Evolutionary conservation across 1,140 invertebrate species (phyloP).

Genomic region (Heliconius melpomene): DNA sequence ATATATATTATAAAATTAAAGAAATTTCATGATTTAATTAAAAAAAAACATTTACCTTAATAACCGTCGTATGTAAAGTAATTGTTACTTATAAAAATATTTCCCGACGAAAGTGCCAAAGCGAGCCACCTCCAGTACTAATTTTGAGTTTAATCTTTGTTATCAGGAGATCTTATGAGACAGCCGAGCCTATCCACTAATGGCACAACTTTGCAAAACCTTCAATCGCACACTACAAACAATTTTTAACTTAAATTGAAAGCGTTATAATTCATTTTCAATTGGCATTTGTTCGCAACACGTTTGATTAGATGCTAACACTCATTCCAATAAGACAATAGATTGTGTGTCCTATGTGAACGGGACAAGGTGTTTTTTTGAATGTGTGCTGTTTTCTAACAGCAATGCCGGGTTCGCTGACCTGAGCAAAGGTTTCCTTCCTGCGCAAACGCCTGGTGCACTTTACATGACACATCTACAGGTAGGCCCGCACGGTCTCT

Average conservation of each 20-base stretch:
- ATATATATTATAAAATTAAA: too few species aligned
- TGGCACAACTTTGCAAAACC: slow-evolving; percentile 59
- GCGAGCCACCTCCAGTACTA: slow-evolving; percentile 46
- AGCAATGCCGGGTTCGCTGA: slow-evolving; percentile 60
- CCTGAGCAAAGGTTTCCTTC: slow-evolving; percentile 62
- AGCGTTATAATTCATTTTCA: slow-evolving; percentile 38
- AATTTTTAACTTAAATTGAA: slow-evolving; percentile 33
- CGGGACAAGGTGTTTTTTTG: background rate
- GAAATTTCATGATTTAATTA: too few species aligned
- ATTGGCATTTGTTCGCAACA: slow-evolving; percentile 41
- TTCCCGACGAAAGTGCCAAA: background rate
- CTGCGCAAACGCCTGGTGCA: slow-evolving; percentile 53
- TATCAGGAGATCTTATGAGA: slow-evolving; percentile 68
- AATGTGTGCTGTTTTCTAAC: slow-evolving; percentile 45
- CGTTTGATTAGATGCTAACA: slow-evolving; percentile 69
- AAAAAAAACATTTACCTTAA: too few species aligned
- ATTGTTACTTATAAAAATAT: too few species aligned
- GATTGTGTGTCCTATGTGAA: background rate
- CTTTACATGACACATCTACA: slow-evolving; percentile 54
- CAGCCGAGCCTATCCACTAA: slow-evolving; percentile 57
- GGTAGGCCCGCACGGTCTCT: slow-evolving; percentile 44
- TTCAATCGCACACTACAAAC: slow-evolving; percentile 22
- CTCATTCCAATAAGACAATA: slow-evolving; percentile 10
- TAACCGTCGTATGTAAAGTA: too few species aligned
- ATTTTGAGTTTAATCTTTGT: slow-evolving; percentile 57